phyloP scores from a whole-genome alignment of 2,797 vertebrate genomes.

The Hyperoplus immaculatus region DNA sequence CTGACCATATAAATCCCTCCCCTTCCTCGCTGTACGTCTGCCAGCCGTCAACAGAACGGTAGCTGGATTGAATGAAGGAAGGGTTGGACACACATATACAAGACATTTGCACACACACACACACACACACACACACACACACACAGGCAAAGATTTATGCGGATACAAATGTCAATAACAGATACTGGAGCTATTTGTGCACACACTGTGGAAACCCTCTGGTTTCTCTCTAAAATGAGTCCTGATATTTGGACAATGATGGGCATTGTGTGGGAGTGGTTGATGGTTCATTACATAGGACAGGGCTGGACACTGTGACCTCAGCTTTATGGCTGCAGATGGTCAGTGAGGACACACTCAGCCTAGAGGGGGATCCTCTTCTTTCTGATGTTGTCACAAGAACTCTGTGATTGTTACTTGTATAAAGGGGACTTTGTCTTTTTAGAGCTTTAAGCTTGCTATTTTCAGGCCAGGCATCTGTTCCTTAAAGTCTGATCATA shows the following conservation, averaged over 20 bases:
- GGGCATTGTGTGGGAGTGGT: conserved; percentile 70
- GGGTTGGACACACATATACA: conserved; percentile 41
- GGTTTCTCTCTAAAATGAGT: conserved; percentile 73
- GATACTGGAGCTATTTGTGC: conserved; percentile 36
- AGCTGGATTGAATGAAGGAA: conserved; percentile 77
- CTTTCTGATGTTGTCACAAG: conserved; percentile 5
- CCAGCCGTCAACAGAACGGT: conserved; percentile 78
- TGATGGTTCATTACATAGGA: conserved; percentile 30
- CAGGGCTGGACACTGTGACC: conserved; percentile 49
- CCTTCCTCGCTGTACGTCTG: conserved; percentile 57
- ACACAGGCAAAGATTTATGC: conserved; percentile 43
- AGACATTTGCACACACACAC: too few relatives aligned
- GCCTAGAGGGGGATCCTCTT: conserved; percentile 18
- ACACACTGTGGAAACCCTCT: conserved; percentile 54
- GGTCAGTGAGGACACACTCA: conserved; percentile 42
- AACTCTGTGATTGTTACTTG: conserved; percentile 12
- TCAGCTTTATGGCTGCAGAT: conserved; percentile 60
- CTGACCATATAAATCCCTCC: conserved; percentile 65
- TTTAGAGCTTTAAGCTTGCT: conserved; percentile 16
- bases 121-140: neutral
- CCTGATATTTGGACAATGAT: conserved; percentile 71
- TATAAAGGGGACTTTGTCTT: conserved; percentile 16
- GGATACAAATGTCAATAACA: conserved; percentile 61
- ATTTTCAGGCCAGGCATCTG: neutral
- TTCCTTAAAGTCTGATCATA: conserved; percentile 3